Base-by-base conservation (phyloP, 2,888 invertebrate species). In the Rosalia funebris region DNA sequence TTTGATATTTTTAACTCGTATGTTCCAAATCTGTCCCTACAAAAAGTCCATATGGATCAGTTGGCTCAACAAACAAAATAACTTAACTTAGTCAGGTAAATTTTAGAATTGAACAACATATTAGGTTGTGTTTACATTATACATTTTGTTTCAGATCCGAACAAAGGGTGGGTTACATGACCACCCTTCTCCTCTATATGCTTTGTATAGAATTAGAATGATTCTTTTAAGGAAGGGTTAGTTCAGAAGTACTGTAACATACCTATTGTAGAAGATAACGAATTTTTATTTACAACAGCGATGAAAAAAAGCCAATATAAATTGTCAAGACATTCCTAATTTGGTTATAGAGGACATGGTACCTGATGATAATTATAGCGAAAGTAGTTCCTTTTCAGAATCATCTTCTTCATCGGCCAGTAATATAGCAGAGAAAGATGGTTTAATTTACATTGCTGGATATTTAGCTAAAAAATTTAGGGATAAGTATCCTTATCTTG, bases 271-370 rank as follows among this genome's bases (percentile, higher is more conserved):
- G n/a, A n/a, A n/a, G n/a, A n/a, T n/a, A n/a, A n/a, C n/a, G n/a
- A n/a, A n/a, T n/a, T n/a, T n/a, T n/a, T n/a, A n/a, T n/a, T n/a
- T n/a, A n/a, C n/a, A n/a, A n/a, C n/a, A n/a, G n/a, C n/a, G n/a
- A n/a, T n/a, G n/a, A n/a, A n/a, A n/a, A n/a, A n/a, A n/a, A n/a
- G n/a, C n/a, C n/a, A n/a, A n/a, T n/a, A n/a, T n/a, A n/a, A n/a
- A 31, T 56, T 32, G 45, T 56, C 36, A 34, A 46, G 34, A 48
- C 34, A 44, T 25, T 57, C 4, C 19, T 57, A 16, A 34, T n/a
- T n/a, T 34, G 10, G 46, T 47, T 46, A 56, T 37, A 16, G 53
- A 7, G 25, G 32, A 25, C 12, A 12, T 50, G 15, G 50, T 11
- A 12, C 11, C 45, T 37, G 9, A 39, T 5, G 5, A 37, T 5